Evolutionary conservation across 2,888 invertebrate species (phyloP), one percentile per base, ranked within the genome.

Genomic region (Chaitophorus viminalis): DNA sequence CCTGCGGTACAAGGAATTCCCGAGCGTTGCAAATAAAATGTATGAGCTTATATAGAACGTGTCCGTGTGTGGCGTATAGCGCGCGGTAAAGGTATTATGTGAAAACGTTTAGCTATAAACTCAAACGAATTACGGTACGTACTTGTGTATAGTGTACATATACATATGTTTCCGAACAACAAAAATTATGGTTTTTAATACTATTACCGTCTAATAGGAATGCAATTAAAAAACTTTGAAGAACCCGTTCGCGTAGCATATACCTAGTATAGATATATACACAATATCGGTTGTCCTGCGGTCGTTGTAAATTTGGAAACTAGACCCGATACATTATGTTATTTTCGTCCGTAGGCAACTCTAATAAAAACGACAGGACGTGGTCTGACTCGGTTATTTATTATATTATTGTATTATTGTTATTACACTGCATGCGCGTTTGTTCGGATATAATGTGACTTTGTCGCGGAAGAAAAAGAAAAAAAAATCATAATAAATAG

Each of bases 11-110:
- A 21, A 52, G 54, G 52, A 18, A 60, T 83, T 83, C 36, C 74
- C 21, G 74, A 83, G 36, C 74, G 60, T 60, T 29, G 74, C n/a
- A 21, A 60, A 21, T 60, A 33, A n/a, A 83, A 83, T 75, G 74
- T 75, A 75, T n/a, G 82, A 36, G 17, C 74, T 60, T 21, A 39
- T 21, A 39, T 52, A 54, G 18, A 39, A 70, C 70, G 70, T 31
- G 46, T 81, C 29, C 17, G 25, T 25, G 46, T 14, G 14, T 11
- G n/a, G n/a, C n/a, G n/a, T 60, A 1, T 60, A 21, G 4, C 21
- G 60, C 25, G 21, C 21, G 29, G 29, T 21, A 21, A 1, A 25
- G n/a, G 33, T 74, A 82, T 82, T 72, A 54, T 54, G 33, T 21
- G n/a, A 82, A 72, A 82, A 29, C 36, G 82, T 60, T 75, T 75